Evolutionary conservation across 2,113 vertebrate species (phyloP).

Genomic region (Dicentrarchus labrax): DNA sequence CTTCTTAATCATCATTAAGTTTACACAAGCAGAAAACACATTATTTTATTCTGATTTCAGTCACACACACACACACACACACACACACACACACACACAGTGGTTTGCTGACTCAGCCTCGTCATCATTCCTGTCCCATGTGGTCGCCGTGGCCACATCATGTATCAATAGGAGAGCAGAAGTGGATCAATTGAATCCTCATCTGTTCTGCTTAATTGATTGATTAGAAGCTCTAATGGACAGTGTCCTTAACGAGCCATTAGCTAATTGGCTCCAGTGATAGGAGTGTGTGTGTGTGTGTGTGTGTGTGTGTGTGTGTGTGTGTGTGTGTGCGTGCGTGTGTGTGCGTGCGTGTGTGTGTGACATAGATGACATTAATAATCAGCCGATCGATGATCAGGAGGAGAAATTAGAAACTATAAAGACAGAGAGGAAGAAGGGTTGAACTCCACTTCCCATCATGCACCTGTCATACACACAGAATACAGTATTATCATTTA

Average conservation of each 20-base stretch:
- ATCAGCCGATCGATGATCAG: conserved; percentile 24
- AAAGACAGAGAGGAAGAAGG: neutral
- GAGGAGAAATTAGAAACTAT: neutral
- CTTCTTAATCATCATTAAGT: no score
- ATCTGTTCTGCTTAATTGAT: conserved; percentile 66
- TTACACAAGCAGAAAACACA: no score
- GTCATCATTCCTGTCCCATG: conserved; percentile 31
- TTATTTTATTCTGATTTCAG: no score
- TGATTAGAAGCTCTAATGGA: conserved; percentile 70
- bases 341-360: conserved; percentile 32
- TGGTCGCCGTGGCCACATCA: conserved; percentile 54
- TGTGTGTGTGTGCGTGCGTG: conserved; percentile 20
- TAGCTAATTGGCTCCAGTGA: conserved; percentile 68
- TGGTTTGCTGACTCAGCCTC: conserved; percentile 54
- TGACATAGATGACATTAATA: conserved; percentile 41
- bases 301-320: conserved; percentile 39
- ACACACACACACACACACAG: conserved; percentile 2
- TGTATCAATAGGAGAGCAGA: conserved; percentile 35
- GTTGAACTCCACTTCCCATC: conserved; percentile 28
- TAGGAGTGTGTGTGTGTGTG: neutral
- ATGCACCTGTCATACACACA: neutral
- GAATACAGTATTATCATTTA: neutral
- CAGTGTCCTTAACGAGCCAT: conserved; percentile 63
- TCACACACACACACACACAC: no score
- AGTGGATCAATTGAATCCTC: conserved; percentile 65